phyloP scores from a whole-genome alignment of 2,888 invertebrate species.

The Drosophila basisetae region DNA sequence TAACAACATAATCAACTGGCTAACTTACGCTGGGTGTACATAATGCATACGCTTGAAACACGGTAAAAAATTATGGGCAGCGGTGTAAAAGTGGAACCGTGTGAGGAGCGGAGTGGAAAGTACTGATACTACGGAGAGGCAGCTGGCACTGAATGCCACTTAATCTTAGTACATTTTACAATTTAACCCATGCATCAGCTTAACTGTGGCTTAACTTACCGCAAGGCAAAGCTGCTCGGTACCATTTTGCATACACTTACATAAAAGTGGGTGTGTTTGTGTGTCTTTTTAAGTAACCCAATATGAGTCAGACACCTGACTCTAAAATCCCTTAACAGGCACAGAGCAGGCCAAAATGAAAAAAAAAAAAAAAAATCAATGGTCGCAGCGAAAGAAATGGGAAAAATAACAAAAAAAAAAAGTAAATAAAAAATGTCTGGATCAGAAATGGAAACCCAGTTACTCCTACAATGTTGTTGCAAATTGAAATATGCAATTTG shows the following conservation, averaged over 20 bases:
- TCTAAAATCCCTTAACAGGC: slow-evolving; percentile 55
- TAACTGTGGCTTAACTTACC: slow-evolving; percentile 70
- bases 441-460: slow-evolving; percentile 53
- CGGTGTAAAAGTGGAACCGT: background rate
- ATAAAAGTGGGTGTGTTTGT: slow-evolving; percentile 8
- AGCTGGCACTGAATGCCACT: slow-evolving; percentile 65
- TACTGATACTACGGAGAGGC: slow-evolving; percentile 35
- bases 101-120: slow-evolving; percentile 4
- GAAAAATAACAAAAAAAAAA: background rate
- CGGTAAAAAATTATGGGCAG: background rate
- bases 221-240: slow-evolving; percentile 46
- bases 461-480: slow-evolving; percentile 67
- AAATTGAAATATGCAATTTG: slow-evolving; percentile 82
- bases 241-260: slow-evolving; percentile 52
- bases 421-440: slow-evolving; percentile 37
- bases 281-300: slow-evolving; percentile 71
- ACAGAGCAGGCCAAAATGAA: slow-evolving; percentile 37
- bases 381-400: slow-evolving; percentile 2
- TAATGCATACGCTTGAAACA: slow-evolving; percentile 38
- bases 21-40: slow-evolving; percentile 44
- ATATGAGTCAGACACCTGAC: slow-evolving; percentile 75
- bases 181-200: slow-evolving; percentile 79
- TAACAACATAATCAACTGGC: slow-evolving; percentile 45
- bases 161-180: slow-evolving; percentile 78
- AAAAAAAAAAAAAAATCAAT: slow-evolving; percentile 14